Evolutionary conservation across 2,797 vertebrate species (phyloP).

Genomic region (Sylvia borin): DNA sequence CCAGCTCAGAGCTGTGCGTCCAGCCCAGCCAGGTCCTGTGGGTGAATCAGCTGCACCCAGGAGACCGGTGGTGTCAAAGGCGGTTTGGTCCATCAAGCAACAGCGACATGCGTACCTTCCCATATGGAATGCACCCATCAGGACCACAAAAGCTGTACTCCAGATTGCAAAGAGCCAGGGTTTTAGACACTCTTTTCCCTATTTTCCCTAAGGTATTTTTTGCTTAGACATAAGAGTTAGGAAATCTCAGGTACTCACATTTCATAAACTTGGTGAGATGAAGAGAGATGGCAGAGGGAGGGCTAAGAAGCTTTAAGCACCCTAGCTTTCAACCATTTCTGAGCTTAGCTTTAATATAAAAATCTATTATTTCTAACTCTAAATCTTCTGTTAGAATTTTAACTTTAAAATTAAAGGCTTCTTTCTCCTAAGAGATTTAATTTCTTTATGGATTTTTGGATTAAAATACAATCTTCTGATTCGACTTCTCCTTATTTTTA

Average conservation of each 20-base stretch:
- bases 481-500: background rate
- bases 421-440: background rate
- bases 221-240: background rate
- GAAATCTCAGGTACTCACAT: background rate
- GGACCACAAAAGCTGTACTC: background rate
- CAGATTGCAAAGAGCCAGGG: background rate
- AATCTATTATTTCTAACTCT: slow-evolving; percentile 17
- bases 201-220: too few relatives aligned
- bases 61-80: background rate
- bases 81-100: background rate
- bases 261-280: background rate
- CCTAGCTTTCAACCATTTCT: background rate
- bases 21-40: background rate
- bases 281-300: background rate
- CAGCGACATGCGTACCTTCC: background rate
- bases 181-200: background rate
- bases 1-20: background rate
- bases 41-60: background rate
- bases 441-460: slow-evolving; percentile 4
- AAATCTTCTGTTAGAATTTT: slow-evolving; percentile 5
- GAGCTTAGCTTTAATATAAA: slow-evolving; percentile 6
- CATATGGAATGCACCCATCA: background rate
- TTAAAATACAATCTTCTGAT: background rate
- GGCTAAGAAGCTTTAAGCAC: background rate
- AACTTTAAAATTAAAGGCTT: slow-evolving; percentile 24